Evolutionary conservation across 1,140 invertebrate species (phyloP).

Genomic region (Mylabris phalerata): DNA sequence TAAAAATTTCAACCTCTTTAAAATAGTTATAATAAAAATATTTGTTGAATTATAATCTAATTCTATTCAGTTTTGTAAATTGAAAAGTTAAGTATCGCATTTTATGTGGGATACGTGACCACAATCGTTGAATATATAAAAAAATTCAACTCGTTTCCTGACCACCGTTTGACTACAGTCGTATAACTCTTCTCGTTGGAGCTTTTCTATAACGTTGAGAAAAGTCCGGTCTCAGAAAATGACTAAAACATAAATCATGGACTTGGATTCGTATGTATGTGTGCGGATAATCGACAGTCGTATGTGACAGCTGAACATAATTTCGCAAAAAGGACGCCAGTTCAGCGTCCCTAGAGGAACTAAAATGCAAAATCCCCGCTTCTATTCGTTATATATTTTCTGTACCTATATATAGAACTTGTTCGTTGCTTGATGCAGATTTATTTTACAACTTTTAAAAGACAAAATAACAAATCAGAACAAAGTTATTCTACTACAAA

Average conservation of each 20-base stretch:
- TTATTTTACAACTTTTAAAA: conserved; percentile 14
- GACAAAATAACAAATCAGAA: conserved; percentile 4
- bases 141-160: conserved; percentile 25
- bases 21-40: no score
- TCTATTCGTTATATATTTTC: not conserved
- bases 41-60: no score
- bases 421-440: conserved; percentile 6
- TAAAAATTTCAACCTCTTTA: no score
- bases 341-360: conserved; percentile 1
- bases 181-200: no score
- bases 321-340: conserved; percentile 15
- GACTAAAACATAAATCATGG: conserved; percentile 29
- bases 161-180: not conserved
- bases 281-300: conserved; percentile 24
- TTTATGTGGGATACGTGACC: conserved; percentile 25
- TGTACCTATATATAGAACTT: conserved; percentile 13
- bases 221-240: conserved; percentile 25
- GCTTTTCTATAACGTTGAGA: conserved; percentile 17
- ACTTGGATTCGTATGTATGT: conserved; percentile 10
- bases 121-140: conserved; percentile 18
- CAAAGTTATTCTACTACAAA: conserved; percentile 2
- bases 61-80: conserved; percentile 14
- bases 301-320: conserved; percentile 30
- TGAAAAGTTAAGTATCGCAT: conserved; percentile 26
- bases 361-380: conserved; percentile 13